Percentiles rank a stretch among this genome's conserved stretches.
phyloP scores from a whole-genome alignment of 2,888 invertebrate species.

The Colostygia pectinataria region DNA sequence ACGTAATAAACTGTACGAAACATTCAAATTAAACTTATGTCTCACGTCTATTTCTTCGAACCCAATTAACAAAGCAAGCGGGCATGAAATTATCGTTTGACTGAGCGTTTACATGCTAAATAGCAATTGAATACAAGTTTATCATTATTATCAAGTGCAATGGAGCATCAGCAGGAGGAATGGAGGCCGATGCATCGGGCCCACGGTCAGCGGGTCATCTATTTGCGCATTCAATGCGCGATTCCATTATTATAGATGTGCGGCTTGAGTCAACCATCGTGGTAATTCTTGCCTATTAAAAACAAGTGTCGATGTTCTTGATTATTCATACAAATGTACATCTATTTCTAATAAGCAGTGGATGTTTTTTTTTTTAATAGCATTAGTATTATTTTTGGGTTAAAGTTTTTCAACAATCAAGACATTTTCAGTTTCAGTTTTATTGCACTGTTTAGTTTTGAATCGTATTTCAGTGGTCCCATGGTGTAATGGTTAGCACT shows the following conservation, averaged over 20 bases:
- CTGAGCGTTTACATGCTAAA: constrained; percentile 17
- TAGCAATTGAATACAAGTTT: constrained; percentile 14
- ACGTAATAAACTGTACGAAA: background rate
- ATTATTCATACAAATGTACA: no score
- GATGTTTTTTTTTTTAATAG: no score
- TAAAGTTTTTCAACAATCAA: no score
- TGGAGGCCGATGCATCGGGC: constrained; percentile 39
- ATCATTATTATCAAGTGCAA: constrained; percentile 21
- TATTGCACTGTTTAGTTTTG: constrained; percentile 30
- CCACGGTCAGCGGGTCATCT: constrained; percentile 60
- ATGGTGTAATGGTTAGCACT: constrained; percentile 91
- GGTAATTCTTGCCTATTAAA: constrained; percentile 7
- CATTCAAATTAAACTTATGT: constrained; percentile 1
- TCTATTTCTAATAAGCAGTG: no score
- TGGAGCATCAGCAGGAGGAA: constrained; percentile 26
- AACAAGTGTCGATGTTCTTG: constrained; percentile 2
- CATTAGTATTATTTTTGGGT: no score
- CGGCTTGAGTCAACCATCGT: background rate
- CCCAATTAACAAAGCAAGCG: constrained; percentile 34
- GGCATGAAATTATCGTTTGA: constrained; percentile 41
- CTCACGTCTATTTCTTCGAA: constrained; percentile 14
- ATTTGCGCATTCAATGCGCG: constrained; percentile 35
- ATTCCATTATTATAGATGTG: constrained; percentile 15
- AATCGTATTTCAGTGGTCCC: constrained; percentile 68
- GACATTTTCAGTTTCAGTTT: no score